Base-by-base conservation (phyloP, 2,113 vertebrate genomes). In the Candoia aspera region DNA sequence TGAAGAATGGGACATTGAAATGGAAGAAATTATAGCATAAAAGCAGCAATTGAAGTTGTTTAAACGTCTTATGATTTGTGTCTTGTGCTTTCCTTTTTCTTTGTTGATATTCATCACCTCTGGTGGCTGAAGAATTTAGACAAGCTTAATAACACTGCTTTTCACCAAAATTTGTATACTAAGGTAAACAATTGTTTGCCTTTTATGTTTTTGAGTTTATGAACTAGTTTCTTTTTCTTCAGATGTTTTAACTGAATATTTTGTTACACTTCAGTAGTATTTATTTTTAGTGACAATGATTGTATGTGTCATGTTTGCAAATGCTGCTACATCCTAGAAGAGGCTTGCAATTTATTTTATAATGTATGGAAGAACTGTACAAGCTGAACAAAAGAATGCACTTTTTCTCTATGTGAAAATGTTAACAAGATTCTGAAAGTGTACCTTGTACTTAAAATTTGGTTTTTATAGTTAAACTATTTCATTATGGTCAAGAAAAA, bases 41-140 rank as follows among this genome's bases (percentile, higher is more conserved):
- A 96, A 95, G 88, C 96, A 95, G 96, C 97, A 95, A 92, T 94
- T 96, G 88, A 93, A 95, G 90, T 96, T 96, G 87, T 95, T 92
- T 94, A 90, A 96, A 96, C 94, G 96, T 97, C 95, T 95, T 92
- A 93, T 84, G 92, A 91, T 96, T 95, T 96, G 96, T 94, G 94
- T 96, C 97, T 95, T 96, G 95, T 97, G 96, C 96, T 97, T 97
- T 97, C 95, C 95, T 96, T 97, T 97, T 97, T 97, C 97, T 97
- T 97, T 97, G 95, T 98, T 98, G 95, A 92, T 96, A 93, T 94
- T 96, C 96, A 96, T 97, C 97, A 98, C 98, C 97, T 98, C 97
- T 97, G 98, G 98, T 98, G 98, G 98, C 98, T 98, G 96, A 98
- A 98, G 99, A 99, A 99, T 99, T 98, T 99, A 98, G 98, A 98